These are phyloP conservation scores for Euglossa dilemma DNA, from an alignment of 1,140 invertebrate genomes.

Conservation along the genomic window DNA sequence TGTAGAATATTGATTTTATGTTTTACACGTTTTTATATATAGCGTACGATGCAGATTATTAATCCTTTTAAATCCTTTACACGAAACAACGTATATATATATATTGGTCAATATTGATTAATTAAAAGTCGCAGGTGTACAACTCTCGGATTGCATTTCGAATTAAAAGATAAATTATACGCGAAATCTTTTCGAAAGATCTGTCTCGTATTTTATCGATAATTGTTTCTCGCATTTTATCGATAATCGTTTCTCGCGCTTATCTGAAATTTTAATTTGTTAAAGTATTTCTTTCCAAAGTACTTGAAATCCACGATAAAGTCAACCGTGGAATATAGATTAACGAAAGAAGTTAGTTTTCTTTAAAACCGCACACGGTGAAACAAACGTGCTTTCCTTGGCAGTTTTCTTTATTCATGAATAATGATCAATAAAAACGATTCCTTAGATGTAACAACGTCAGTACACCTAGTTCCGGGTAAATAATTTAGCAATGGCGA, in stretches of 20 bases:
- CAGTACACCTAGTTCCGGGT: background rate
- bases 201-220: no score
- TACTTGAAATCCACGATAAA: background rate
- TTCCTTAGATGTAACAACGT: background rate
- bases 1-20: slow-evolving; percentile 12
- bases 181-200: no score
- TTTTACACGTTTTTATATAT: background rate
- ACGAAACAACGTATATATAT: background rate
- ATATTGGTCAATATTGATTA: background rate
- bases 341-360: background rate
- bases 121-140: no score
- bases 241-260: background rate
- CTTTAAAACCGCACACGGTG: background rate
- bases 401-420: slow-evolving; percentile 22
- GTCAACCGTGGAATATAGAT: background rate
- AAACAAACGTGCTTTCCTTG: background rate
- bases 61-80: background rate
- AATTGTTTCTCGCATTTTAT: background rate
- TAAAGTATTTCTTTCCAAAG: background rate
- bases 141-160: no score
- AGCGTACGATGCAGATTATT: background rate
- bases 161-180: background rate
- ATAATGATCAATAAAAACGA: slow-evolving; percentile 29
- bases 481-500: slow-evolving; percentile 4
- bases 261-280: background rate